Conservation (phyloP, 1,140 invertebrate species). For the Bicyclus anynana region DNA sequence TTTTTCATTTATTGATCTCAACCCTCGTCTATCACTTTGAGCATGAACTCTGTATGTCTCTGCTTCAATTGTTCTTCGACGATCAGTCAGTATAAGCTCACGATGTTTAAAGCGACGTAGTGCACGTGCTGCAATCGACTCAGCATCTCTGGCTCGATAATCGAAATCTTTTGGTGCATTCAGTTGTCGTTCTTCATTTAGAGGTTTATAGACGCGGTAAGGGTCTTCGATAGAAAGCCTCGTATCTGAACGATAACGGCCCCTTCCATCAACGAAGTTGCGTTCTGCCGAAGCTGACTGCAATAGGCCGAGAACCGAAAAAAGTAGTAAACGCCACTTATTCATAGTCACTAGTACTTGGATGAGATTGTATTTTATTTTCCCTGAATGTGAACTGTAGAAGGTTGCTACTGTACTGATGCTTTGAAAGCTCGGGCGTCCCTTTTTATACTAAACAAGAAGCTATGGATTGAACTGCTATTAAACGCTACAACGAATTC, state of each 20-base stretch:
- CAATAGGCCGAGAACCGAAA: constrained; percentile 50
- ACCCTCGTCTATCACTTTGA: background rate
- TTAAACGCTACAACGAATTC: constrained; percentile 65
- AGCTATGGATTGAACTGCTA: constrained; percentile 45
- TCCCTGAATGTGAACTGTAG: constrained; percentile 38
- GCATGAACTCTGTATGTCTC: background rate
- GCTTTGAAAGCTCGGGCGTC: constrained; percentile 13
- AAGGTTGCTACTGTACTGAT: constrained; percentile 52
- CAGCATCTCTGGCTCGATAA: background rate
- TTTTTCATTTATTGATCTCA: background rate
- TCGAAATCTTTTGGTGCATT: background rate
- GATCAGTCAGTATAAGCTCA: background rate
- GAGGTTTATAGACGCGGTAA: constrained; percentile 1
- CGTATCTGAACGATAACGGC: constrained; percentile 35
- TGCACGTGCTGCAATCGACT: background rate
- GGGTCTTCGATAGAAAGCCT: constrained; percentile 1
- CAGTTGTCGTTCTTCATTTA: background rate
- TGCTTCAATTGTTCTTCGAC: background rate
- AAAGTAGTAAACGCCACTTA: constrained; percentile 62
- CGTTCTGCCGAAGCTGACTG: constrained; percentile 50
- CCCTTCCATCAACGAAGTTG: constrained; percentile 59
- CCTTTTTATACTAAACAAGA: constrained; percentile 51
- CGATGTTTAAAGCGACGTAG: background rate
- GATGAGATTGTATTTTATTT: constrained; percentile 33
- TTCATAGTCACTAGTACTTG: constrained; percentile 60